Evolutionary conservation across 2,797 vertebrate species (phyloP).

Genomic region (Gambelia wislizenii): DNA sequence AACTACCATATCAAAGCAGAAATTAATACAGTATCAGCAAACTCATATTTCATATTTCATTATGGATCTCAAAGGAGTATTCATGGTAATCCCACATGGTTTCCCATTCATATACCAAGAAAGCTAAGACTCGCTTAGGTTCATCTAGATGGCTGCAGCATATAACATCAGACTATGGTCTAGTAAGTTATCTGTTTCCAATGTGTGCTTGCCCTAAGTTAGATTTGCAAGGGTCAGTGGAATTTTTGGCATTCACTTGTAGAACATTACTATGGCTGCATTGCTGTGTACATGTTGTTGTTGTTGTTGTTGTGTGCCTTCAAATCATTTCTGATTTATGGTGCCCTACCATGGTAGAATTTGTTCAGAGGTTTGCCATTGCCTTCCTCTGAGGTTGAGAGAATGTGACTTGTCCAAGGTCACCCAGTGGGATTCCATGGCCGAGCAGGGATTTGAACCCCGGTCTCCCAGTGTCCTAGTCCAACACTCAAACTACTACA

Average conservation of each 20-base stretch:
- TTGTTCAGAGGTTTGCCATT: too few relatives aligned
- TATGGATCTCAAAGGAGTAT: not conserved
- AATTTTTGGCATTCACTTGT: not conserved
- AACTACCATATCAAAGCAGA: not conserved
- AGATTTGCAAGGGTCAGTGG: not conserved
- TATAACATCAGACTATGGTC: not conserved
- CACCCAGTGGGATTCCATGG: too few relatives aligned
- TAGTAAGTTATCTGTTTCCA: not conserved
- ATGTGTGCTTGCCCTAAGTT: not conserved
- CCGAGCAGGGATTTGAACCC: too few relatives aligned
- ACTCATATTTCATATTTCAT: not conserved
- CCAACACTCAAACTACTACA: too few relatives aligned
- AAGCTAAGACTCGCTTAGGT: not conserved
- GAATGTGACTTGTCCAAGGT: too few relatives aligned
- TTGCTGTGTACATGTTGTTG: not conserved
- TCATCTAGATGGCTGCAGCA: not conserved
- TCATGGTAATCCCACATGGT: not conserved
- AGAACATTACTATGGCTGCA: not conserved
- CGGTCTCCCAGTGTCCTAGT: too few relatives aligned
- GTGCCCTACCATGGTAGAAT: too few relatives aligned
- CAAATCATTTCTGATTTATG: too few relatives aligned
- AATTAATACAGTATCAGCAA: not conserved
- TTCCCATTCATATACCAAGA: not conserved
- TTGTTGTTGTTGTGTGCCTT: too few relatives aligned
- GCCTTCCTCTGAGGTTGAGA: too few relatives aligned